Conservation (phyloP, 1,140 invertebrate species). For the Parapsyche elsis region DNA sequence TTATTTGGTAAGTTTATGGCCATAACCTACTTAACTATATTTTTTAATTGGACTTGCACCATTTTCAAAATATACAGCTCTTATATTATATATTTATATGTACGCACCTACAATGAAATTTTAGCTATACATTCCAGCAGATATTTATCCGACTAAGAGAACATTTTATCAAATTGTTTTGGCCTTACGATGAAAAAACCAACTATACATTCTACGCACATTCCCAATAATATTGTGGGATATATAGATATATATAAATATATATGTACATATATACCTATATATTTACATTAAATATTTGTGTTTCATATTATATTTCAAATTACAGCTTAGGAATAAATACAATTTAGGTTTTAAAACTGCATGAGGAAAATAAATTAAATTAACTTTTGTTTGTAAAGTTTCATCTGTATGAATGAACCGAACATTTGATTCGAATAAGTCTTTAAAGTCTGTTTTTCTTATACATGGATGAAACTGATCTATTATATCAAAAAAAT, state of each 20-base stretch:
- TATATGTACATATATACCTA: background rate
- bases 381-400: background rate
- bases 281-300: background rate
- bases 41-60: too few species aligned
- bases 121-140: constrained; percentile 35
- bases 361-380: background rate
- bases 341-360: background rate
- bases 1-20: too few species aligned
- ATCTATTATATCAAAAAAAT: background rate
- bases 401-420: constrained; percentile 19
- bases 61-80: too few species aligned
- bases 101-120: constrained; percentile 2
- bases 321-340: background rate
- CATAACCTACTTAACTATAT: too few species aligned
- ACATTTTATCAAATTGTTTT: constrained; percentile 8
- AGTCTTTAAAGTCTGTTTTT: background rate
- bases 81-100: too few species aligned
- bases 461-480: background rate
- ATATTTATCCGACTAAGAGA: constrained; percentile 4
- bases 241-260: background rate
- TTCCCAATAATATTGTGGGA: constrained; percentile 35
- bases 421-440: background rate
- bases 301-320: constrained; percentile 21
- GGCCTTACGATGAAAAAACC: background rate
- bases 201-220: constrained; percentile 48